Evolutionary conservation across 2,797 vertebrate genomes (phyloP).

Genomic region (Cossypha heuglini): DNA sequence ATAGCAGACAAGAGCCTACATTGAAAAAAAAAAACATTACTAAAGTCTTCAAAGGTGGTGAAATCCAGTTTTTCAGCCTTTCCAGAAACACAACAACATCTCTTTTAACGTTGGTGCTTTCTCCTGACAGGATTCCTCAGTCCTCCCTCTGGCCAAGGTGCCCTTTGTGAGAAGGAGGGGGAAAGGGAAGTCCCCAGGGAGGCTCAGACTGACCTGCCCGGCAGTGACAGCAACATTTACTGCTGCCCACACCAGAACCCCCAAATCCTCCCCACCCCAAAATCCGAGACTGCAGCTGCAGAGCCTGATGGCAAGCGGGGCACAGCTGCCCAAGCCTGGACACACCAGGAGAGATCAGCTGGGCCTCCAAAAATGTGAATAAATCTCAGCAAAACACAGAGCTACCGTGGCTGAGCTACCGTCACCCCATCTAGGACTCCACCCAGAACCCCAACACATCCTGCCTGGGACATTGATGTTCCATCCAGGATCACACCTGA

Average conservation of each 20-base stretch:
- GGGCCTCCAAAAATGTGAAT: background rate
- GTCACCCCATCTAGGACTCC: no score
- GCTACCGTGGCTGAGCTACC: accelerated
- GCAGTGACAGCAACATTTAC: background rate
- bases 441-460: background rate
- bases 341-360: accelerated
- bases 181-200: background rate
- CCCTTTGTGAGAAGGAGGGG: background rate
- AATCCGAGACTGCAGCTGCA: accelerated
- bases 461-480: background rate
- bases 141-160: background rate
- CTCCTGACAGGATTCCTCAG: background rate
- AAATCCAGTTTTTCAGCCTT: background rate
- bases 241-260: background rate
- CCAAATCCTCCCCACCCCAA: background rate
- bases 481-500: background rate
- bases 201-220: background rate
- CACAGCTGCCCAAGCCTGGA: accelerated
- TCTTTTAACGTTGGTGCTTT: background rate
- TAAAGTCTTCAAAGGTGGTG: background rate
- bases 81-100: background rate
- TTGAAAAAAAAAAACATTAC: background rate
- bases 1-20: accelerated
- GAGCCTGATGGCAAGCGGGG: background rate
- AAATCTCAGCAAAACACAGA: accelerated